Evolutionary conservation across 1,140 invertebrate species (phyloP).

Genomic region (Artemia franciscana): DNA sequence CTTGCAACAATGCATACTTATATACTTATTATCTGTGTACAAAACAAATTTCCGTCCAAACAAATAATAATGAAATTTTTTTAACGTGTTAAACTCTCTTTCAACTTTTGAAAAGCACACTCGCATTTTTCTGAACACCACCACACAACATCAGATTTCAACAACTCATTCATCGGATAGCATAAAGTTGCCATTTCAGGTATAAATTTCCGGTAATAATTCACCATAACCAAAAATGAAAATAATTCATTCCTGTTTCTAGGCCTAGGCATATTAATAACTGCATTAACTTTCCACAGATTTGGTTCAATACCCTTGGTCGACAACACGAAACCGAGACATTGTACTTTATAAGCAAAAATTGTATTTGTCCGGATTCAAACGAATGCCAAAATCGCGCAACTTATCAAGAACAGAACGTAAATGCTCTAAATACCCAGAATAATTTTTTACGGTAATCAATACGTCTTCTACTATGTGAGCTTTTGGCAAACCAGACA

Average conservation of each 20-base stretch:
- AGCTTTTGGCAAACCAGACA: constrained; percentile 15
- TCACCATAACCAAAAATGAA: constrained; percentile 18
- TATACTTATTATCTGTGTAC: too few species aligned
- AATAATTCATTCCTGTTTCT: constrained; percentile 17
- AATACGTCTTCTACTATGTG: constrained; percentile 17
- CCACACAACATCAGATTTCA: constrained; percentile 2
- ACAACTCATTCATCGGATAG: constrained; percentile 18
- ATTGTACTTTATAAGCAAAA: constrained; percentile 13
- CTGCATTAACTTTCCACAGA: constrained; percentile 21
- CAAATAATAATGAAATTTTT: too few species aligned
- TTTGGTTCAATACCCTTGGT: constrained; percentile 18
- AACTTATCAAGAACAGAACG: constrained; percentile 13
- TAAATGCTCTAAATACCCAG: constrained; percentile 14
- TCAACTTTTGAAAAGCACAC: constrained; percentile 10
- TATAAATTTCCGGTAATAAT: constrained; percentile 24
- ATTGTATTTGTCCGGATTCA: constrained; percentile 15
- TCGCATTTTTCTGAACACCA: constrained; percentile 7
- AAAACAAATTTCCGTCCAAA: too few species aligned
- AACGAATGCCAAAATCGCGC: constrained; percentile 13
- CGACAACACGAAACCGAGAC: constrained; percentile 17
- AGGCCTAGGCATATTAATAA: constrained; percentile 20
- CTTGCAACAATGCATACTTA: too few species aligned
- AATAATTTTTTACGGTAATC: constrained; percentile 3
- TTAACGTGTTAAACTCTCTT: too few species aligned
- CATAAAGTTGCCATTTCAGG: constrained; percentile 18